Base-by-base conservation (phyloP, 2,113 vertebrate genomes). In the Monopterus albus region DNA sequence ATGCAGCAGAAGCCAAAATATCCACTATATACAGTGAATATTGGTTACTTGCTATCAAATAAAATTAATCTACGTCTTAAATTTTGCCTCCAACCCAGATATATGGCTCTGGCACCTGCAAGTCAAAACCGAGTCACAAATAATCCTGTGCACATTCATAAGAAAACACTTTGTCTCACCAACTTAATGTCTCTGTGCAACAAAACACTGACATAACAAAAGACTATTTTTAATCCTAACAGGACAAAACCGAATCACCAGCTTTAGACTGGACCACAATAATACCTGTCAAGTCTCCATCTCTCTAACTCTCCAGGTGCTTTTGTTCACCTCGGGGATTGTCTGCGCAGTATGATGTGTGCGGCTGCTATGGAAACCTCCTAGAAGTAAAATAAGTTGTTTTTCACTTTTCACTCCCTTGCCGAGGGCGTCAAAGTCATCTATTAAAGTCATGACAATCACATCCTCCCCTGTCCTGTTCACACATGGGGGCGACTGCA, bases 361-460 rank as follows among this genome's bases (percentile, higher is more conserved):
- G 76, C 63, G 81, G 87, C 92, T 89, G 83, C 89, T 70, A 93
- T 94, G 91, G 92, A 92, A 94, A 95, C 95, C 86, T 80, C 87
- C 78, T 85, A 73, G 71, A 91, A 92, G 89, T 86, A 91, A 92
- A 88, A 89, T 87, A 73, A 87, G 63, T 93, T 88, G 29, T 59
- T 49, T 70, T 38, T 26, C 38, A 40, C 53, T 38, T 42, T 57
- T 45, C 42, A 1, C 40, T 79, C 57, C 58, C 75, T 75, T 56
- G 55, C 70, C 71, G 79, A 66, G 59, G 53, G 69, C 68, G 56
- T 79, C 56, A 71, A 67, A 85, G 84, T 89, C 72, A 55, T 56
- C 50, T 56, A 87, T 88, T 84, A 80, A 75, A 90, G 77, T 68
- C 76, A 46, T 51, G 58, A 58, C 78, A 25, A 81, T 81, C 73